Evolutionary conservation across 2,113 vertebrate genomes (phyloP), one percentile per base, ranked within the genome.

Genomic region (Nycticryphes semicollaris): DNA sequence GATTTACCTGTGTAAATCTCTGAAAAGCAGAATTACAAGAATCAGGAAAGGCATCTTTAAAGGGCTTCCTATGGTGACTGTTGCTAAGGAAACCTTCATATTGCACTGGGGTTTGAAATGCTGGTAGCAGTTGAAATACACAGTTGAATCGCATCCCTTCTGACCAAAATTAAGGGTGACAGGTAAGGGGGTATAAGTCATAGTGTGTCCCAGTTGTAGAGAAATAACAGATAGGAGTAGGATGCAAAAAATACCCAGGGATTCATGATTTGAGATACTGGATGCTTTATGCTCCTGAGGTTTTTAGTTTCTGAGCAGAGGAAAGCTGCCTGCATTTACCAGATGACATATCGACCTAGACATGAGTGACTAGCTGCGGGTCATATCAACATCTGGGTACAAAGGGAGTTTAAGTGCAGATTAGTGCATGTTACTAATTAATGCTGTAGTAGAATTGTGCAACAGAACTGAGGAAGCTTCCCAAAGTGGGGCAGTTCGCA

Each of bases 61-160:
- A 96, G 91, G 69, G 73, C 96, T 97, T 97, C 93, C 94, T 94
- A 67, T 79, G 89, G 96, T 69, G 94, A 91, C 94, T 87, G 96
- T 97, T 97, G 96, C 96, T 94, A 96, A 76, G 96, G 96, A 94
- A 97, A 97, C 96, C 93, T 80, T 95, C 94, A 23, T 92, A 64
- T 73, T 89, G 54, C 89, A 91, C 59, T 51, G 33, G 74, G 74
- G 69, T 94, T 89, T 87, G 74, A 93, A 87, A 92, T 77, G 93
- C 81, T 5, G 0, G 91, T 91, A 83, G 87, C 86, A 66, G 82
- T 81, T 87, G 87, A 93, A 95, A 95, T 83, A 73, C 51, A 62
- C 78, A 83, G 80, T 80, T 89, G 84, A 94, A 73, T 89, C 57
- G 76, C 91, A 73, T 50, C 10, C 12, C 28, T 72, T 92, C 70